A percentile compares a stretch with the other conserved stretches of the same genome.
phyloP scores from a whole-genome alignment of 2,797 vertebrate species.

The Philypnodon macrostomus region DNA sequence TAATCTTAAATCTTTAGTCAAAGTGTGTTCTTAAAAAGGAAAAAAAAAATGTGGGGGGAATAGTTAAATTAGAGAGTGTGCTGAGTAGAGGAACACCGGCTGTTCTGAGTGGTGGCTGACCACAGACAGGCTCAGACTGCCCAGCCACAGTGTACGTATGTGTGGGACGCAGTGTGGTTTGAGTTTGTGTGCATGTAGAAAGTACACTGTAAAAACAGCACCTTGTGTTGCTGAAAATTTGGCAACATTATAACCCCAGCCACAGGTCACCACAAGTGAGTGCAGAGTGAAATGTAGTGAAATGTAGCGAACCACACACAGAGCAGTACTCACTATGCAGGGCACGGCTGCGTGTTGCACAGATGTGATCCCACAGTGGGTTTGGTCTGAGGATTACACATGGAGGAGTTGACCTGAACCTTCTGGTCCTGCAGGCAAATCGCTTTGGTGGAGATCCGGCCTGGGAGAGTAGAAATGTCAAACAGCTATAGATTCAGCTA shows the following conservation, averaged over 20 bases:
- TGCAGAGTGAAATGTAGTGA: slow-evolving; percentile 11
- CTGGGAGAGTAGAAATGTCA: slow-evolving; percentile 55
- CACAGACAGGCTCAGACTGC: slow-evolving; percentile 52
- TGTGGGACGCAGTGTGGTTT: slow-evolving; percentile 7
- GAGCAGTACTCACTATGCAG: slow-evolving; percentile 84
- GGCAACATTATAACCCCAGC: slow-evolving; percentile 44
- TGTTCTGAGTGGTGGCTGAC: slow-evolving; percentile 45
- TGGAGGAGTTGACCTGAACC: slow-evolving; percentile 85
- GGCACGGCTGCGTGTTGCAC: slow-evolving; percentile 91
- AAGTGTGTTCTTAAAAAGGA: slow-evolving; percentile 22
- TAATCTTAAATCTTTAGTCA: too few relatives aligned
- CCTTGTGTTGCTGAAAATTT: slow-evolving; percentile 46
- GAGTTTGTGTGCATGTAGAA: slow-evolving; percentile 4
- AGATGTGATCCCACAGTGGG: slow-evolving; percentile 82
- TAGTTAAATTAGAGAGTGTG: slow-evolving; percentile 29
- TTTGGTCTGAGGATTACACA: slow-evolving; percentile 81
- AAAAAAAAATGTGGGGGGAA: slow-evolving; percentile 22
- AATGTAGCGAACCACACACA: slow-evolving; percentile 18
- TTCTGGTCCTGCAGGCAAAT: slow-evolving; percentile 90
- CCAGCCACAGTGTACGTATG: slow-evolving; percentile 30
- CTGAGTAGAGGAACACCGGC: slow-evolving; percentile 27
- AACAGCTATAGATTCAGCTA: background rate
- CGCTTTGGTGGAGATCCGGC: slow-evolving; percentile 86
- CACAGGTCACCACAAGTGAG: slow-evolving; percentile 38
- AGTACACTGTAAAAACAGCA: slow-evolving; percentile 40